These are phyloP conservation scores for Nebria brevicollis DNA, from an alignment of 2,888 invertebrate species.

Conservation along the genomic window DNA sequence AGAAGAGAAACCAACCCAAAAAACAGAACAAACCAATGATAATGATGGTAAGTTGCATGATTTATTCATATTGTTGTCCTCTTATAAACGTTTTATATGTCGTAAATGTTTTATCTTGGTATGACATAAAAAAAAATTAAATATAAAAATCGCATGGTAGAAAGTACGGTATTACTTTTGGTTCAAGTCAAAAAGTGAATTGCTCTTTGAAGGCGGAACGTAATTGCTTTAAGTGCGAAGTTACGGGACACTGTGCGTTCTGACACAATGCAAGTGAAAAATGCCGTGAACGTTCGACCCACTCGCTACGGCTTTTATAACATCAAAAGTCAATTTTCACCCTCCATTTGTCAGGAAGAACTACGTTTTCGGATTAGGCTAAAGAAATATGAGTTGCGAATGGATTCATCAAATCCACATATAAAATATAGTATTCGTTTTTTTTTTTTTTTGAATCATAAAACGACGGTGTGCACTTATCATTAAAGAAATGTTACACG, in stretches of 20 bases:
- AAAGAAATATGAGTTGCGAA: slow-evolving; percentile 53
- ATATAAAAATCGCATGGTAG: not conserved
- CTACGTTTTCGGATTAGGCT: slow-evolving; percentile 56
- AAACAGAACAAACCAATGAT: slow-evolving; percentile 61
- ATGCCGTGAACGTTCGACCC: slow-evolving; percentile 49
- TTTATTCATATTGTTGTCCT: slow-evolving; percentile 34
- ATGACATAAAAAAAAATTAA: not conserved
- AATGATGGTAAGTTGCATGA: slow-evolving; percentile 66
- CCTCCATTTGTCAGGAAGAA: slow-evolving; percentile 60
- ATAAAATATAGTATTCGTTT: not conserved
- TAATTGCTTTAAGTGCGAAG: slow-evolving; percentile 55
- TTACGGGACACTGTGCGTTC: slow-evolving; percentile 53
- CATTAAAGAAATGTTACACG: slow-evolving; percentile 51
- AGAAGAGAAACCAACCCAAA: slow-evolving; percentile 54
- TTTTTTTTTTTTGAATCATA: not conserved
- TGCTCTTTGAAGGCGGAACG: slow-evolving; percentile 41
- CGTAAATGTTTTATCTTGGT: not conserved
- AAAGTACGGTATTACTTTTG: not conserved
- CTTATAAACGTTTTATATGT: not conserved
- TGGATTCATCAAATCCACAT: slow-evolving; percentile 12
- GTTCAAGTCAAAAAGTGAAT: slow-evolving; percentile 15
- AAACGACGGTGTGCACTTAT: not conserved
- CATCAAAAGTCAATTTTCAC: slow-evolving; percentile 62
- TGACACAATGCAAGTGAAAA: slow-evolving; percentile 54
- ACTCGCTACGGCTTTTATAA: slow-evolving; percentile 59